Conservation (phyloP, 2,888 invertebrate genomes). For the Keiferia lycopersicella region DNA sequence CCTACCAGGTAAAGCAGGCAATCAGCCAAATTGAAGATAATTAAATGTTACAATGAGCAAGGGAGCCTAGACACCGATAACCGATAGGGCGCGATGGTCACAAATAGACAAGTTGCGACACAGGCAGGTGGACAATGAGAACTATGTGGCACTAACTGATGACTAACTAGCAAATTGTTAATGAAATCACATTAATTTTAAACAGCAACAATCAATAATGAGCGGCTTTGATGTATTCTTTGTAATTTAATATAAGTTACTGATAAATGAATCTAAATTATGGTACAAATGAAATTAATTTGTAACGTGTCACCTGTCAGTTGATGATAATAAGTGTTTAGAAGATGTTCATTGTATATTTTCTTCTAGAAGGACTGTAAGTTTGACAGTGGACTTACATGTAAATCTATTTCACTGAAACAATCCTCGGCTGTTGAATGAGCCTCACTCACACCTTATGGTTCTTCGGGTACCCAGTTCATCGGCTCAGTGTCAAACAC, state of each 20-base stretch:
- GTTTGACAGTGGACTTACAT: no score
- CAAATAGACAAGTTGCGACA: constrained; percentile 19
- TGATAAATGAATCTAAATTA: background rate
- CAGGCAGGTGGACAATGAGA: constrained; percentile 5
- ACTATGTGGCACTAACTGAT: constrained; percentile 6
- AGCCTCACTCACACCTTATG: no score
- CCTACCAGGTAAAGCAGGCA: constrained; percentile 77
- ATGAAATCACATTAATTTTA: constrained; percentile 10
- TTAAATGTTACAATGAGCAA: constrained; percentile 76
- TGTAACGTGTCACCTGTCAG: background rate
- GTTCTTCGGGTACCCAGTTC: no score
- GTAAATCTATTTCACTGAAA: no score
- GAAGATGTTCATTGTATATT: no score
- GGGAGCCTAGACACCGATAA: constrained; percentile 63
- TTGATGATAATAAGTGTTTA: background rate
- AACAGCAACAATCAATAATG: constrained; percentile 6
- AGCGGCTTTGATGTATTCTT: constrained; percentile 9
- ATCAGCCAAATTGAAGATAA: constrained; percentile 75
- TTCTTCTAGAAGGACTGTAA: no score
- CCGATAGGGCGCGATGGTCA: constrained; percentile 13
- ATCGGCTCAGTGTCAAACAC: no score
- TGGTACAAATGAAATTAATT: background rate
- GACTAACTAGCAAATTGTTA: constrained; percentile 11
- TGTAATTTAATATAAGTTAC: background rate
- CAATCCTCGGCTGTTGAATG: no score